These are phyloP conservation scores for Acleris cristana DNA, from an alignment of 2,888 invertebrate species.

Conservation along the genomic window DNA sequence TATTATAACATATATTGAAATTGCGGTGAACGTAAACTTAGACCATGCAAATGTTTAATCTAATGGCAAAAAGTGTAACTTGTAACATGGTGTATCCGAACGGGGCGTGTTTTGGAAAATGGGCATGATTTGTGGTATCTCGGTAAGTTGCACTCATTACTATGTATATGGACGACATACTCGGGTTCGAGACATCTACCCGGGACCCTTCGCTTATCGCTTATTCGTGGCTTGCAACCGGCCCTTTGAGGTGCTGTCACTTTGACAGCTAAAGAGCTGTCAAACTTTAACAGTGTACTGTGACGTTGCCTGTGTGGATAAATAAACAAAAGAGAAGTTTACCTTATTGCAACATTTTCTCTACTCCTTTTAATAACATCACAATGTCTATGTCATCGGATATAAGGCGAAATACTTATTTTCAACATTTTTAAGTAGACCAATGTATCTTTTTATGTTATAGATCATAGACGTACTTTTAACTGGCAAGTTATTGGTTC, in stretches of 20 bases:
- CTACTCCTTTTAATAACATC: too few species aligned
- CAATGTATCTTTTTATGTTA: too few species aligned
- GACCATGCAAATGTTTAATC: slow-evolving; percentile 62
- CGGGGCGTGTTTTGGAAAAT: slow-evolving; percentile 79
- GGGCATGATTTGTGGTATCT: slow-evolving; percentile 62
- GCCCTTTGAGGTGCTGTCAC: background rate
- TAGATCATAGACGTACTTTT: too few species aligned
- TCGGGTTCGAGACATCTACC: slow-evolving; percentile 8
- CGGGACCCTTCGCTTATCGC: slow-evolving; percentile 7
- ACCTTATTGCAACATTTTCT: too few species aligned
- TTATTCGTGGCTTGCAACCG: background rate
- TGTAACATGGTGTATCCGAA: slow-evolving; percentile 66
- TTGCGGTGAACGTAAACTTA: slow-evolving; percentile 43
- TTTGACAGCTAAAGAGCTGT: background rate
- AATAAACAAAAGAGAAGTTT: too few species aligned
- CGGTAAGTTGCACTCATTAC: slow-evolving; percentile 66
- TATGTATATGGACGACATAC: slow-evolving; percentile 40
- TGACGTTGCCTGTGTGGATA: background rate
- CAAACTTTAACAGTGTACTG: background rate
- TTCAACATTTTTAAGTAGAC: too few species aligned
- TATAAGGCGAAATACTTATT: too few species aligned
- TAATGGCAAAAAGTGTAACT: slow-evolving; percentile 59
- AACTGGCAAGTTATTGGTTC: background rate
- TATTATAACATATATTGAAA: slow-evolving; percentile 38
- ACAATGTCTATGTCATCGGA: too few species aligned